Percentiles rank a stretch among this genome's conserved stretches.
Conservation (phyloP, 2,888 invertebrate species). For the Cryptus armator region DNA sequence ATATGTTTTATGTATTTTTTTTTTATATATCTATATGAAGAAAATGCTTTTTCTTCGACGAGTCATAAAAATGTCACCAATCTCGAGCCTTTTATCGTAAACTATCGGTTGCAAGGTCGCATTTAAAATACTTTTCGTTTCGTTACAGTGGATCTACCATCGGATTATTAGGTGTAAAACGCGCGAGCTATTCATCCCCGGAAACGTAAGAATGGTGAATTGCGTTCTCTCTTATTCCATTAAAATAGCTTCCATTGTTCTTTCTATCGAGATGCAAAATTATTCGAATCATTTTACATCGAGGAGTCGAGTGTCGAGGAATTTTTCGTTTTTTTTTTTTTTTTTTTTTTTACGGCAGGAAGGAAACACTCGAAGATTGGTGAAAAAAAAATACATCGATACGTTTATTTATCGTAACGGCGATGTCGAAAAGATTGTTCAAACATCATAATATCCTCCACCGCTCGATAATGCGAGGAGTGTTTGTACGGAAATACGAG, state of each 20-base stretch:
- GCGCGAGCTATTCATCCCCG: not conserved
- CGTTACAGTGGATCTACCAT: not conserved
- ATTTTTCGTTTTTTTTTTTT: no score
- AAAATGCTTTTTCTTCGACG: not conserved
- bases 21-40: no score
- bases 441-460: not conserved
- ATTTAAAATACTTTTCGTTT: not conserved
- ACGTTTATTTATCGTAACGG: conserved; percentile 2
- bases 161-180: not conserved
- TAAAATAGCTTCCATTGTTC: not conserved
- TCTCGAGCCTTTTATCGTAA: conserved; percentile 13
- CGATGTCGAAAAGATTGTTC: not conserved
- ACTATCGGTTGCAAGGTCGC: conserved; percentile 16
- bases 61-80: not conserved
- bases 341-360: no score
- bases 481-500: not conserved
- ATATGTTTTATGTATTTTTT: no score
- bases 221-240: not conserved
- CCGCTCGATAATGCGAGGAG: not conserved
- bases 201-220: not conserved
- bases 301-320: no score
- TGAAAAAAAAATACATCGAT: not conserved
- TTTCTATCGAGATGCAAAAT: not conserved
- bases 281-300: not conserved
- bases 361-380: not conserved